These are phyloP conservation scores for Aegithalos caudatus DNA, from an alignment of 2,113 vertebrate genomes.

Conservation along the genomic window DNA sequence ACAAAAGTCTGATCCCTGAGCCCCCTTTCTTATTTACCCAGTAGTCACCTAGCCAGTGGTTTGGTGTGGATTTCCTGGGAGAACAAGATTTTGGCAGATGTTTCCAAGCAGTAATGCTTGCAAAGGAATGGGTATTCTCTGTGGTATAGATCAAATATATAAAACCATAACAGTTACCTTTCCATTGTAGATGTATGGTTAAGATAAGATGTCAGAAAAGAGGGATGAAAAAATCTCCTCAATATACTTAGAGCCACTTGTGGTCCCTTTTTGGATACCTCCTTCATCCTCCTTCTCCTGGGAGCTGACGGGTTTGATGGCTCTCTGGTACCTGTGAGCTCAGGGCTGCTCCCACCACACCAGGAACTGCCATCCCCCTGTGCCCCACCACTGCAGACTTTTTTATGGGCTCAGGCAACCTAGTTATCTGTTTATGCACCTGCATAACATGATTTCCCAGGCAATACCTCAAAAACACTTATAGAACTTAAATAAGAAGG, in stretches of 20 bases:
- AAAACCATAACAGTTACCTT: background rate
- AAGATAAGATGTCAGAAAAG: background rate
- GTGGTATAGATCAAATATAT: background rate
- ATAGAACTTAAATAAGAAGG: background rate
- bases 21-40: background rate
- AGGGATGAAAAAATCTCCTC: background rate
- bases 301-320: background rate
- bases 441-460: background rate
- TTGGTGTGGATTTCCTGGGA: background rate
- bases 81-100: background rate
- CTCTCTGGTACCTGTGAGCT: rapidly evolving
- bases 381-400: background rate
- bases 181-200: background rate
- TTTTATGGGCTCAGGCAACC: background rate
- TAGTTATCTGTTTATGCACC: background rate
- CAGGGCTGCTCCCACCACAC: background rate
- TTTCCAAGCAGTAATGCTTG: background rate
- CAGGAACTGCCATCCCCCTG: background rate
- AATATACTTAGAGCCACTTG: background rate
- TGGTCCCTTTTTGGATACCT: background rate
- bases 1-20: background rate
- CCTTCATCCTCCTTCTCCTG: background rate
- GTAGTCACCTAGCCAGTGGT: background rate
- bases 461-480: background rate
- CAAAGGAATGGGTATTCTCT: background rate